Evolutionary conservation across 1,140 invertebrate genomes (phyloP).

Genomic region (Globodera rostochiensis): DNA sequence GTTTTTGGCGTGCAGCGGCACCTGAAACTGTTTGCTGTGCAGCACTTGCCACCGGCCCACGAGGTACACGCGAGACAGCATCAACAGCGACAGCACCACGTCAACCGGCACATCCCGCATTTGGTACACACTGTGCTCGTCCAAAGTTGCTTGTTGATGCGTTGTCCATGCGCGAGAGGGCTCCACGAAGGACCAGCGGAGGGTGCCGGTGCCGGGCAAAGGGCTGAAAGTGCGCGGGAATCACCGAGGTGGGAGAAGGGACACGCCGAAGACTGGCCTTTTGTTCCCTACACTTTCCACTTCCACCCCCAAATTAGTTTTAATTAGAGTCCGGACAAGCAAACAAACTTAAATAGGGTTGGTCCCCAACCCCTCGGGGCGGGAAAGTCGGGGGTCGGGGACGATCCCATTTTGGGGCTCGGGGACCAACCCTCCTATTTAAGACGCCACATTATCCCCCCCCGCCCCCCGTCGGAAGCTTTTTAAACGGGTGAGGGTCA

Average conservation of each 20-base stretch:
- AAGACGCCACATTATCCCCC: too few relatives aligned
- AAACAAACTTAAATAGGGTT: too few relatives aligned
- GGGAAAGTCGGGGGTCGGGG: conserved; percentile 45
- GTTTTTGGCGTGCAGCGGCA: conserved; percentile 30
- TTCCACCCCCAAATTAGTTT: too few relatives aligned
- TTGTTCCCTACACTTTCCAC: too few relatives aligned
- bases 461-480: too few relatives aligned
- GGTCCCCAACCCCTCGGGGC: not conserved
- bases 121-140: conserved; percentile 32
- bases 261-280: too few relatives aligned
- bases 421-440: conserved; percentile 34
- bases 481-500: too few relatives aligned
- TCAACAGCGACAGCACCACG: conserved; percentile 92
- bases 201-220: conserved; percentile 25
- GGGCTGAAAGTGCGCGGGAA: conserved; percentile 9
- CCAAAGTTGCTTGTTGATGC: not conserved
- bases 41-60: conserved; percentile 98
- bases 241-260: too few relatives aligned
- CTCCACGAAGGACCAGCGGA: conserved; percentile 54
- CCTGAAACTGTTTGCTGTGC: conserved; percentile 91
- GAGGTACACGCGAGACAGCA: conserved; percentile 98
- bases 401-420: conserved; percentile 8
- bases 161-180: conserved; percentile 28
- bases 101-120: conserved; percentile 70
- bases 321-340: too few relatives aligned